A percentile compares a stretch with the other conserved stretches of the same genome.
phyloP scores from a whole-genome alignment of 2,797 vertebrate species.

The Vultur gryphus region DNA sequence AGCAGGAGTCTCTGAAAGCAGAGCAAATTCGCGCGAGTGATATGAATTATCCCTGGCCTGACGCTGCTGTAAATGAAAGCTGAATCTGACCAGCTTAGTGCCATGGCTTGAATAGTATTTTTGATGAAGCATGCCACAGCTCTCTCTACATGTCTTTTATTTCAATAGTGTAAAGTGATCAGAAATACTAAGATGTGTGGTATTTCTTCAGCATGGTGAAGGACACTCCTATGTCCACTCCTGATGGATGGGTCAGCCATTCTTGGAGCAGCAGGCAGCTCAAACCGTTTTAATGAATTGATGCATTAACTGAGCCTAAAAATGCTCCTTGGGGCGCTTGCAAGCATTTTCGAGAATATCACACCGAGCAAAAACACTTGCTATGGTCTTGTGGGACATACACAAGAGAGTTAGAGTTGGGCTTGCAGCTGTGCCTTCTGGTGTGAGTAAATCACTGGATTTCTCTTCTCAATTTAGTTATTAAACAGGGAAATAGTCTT shows the following conservation, averaged over 20 bases:
- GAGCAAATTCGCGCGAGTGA: not conserved
- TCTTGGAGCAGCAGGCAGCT: not conserved
- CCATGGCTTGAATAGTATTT: not conserved
- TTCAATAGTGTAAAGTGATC: not conserved
- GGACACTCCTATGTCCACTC: not conserved
- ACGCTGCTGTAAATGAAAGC: not conserved
- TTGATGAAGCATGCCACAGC: not conserved
- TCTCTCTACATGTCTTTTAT: not conserved
- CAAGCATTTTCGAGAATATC: not conserved
- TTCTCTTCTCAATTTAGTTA: not conserved
- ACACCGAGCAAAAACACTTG: not conserved
- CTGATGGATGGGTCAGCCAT: not conserved
- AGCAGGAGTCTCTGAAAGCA: not conserved
- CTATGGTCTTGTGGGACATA: not conserved
- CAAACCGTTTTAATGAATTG: not conserved
- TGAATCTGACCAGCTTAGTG: not conserved
- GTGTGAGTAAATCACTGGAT: not conserved
- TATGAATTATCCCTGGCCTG: not conserved
- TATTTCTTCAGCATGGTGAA: not conserved
- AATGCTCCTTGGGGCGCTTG: not conserved
- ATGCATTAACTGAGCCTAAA: not conserved
- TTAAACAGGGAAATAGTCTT: not conserved
- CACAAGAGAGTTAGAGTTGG: not conserved
- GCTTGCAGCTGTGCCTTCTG: not conserved
- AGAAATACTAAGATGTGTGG: not conserved